Base-by-base conservation (phyloP, 2,113 vertebrate genomes). In the Helogale parvula region DNA sequence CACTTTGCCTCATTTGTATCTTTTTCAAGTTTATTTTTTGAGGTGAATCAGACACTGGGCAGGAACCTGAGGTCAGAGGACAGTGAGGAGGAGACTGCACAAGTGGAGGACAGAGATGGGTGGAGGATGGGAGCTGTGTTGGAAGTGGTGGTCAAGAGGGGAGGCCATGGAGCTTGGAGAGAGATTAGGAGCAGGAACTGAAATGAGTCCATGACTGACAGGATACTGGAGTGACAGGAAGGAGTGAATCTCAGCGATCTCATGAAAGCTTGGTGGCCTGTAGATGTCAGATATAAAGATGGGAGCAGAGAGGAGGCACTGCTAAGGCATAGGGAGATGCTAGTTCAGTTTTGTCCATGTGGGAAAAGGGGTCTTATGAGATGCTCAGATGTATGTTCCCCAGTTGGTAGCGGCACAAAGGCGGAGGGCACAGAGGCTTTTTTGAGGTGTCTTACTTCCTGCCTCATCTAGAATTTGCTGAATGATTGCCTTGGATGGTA, bases 401-500 rank as follows among this genome's bases (percentile, higher is more conserved):
- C 27, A 29, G 41, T 16, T 14, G 98, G 98, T 98, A 96, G 21
- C 1, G 19, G 21, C 25, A 8, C 23, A 27, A 11, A 29, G 80
- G 7, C 17, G 87, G 84, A 63, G 41, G 27, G 25, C 31, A 11
- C 33, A 33, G 16, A 57, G 29, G 27, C n/a, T 4, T 5, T 27
- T 74, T 31, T 4, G 33, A 52, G 25, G 54, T 12, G 19, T 19
- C 45, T 38, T 45, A 5, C 31, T 80, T 94, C 52, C 57, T 94
- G 19, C 27, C 54, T 7, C 27, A 25, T 33, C 35, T 88, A 96
- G 54, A 52, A n/a, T 17, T 60, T 41, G 27, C 19, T n/a, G 52
- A 57, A 65, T 0, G 11, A 31, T 50, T 69, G 38, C 21, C 47
- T 71, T n/a, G n/a, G 45, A 38, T 2, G 3, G 16, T 31, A 77